Conservation (phyloP, 1,140 invertebrate genomes). For the Camponotus floridanus region DNA sequence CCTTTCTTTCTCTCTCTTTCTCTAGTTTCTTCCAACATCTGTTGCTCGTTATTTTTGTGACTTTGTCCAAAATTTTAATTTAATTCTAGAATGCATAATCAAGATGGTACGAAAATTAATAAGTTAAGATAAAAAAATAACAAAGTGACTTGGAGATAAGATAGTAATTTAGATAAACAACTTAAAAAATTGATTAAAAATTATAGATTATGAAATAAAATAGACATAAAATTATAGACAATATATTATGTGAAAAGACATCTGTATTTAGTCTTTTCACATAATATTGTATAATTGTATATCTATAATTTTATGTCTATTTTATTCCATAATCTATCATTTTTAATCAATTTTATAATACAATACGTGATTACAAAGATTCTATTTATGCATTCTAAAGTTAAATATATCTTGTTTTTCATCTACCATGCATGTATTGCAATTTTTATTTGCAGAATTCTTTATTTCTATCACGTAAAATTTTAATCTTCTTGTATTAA, state of each 20-base stretch:
- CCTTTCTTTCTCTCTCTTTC: constrained; percentile 25
- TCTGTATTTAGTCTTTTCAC: too few species aligned
- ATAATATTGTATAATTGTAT: too few species aligned
- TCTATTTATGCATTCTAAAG: not conserved
- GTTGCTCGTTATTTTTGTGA: not conserved
- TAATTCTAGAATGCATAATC: not conserved
- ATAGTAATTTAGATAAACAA: constrained; percentile 4
- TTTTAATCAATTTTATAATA: not conserved
- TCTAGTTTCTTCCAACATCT: constrained; percentile 36
- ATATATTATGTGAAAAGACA: not conserved
- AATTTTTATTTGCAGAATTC: not conserved
- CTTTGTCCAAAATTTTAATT: constrained; percentile 37
- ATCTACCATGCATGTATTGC: not conserved
- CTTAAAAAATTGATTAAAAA: not conserved
- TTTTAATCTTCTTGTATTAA: not conserved
- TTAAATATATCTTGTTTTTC: not conserved
- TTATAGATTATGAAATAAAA: not conserved
- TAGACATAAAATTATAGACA: too few species aligned
- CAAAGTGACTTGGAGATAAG: not conserved
- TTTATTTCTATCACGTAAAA: not conserved
- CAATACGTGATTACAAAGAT: not conserved
- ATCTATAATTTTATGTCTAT: too few species aligned
- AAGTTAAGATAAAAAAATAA: not conserved
- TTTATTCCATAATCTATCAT: too few species aligned
- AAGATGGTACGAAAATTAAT: constrained; percentile 3